Evolutionary conservation across 2,888 invertebrate genomes (phyloP).

Genomic region (Scrobipalpa atriplicella): DNA sequence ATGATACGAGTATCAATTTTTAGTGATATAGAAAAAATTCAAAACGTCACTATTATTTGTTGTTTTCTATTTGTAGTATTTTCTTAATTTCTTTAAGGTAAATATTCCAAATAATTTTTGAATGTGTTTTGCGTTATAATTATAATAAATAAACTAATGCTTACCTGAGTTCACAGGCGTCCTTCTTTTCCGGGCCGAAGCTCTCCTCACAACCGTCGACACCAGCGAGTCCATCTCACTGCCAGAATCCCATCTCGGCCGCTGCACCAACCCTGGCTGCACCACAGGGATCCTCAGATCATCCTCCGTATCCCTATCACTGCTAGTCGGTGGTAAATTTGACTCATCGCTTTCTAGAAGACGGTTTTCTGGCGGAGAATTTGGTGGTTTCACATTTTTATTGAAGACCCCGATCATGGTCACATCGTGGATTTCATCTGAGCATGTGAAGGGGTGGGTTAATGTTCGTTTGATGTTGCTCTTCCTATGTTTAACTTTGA

Average conservation of each 20-base stretch:
- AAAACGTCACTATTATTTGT: too few species aligned
- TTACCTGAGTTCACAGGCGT: constrained; percentile 76
- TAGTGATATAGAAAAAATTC: too few species aligned
- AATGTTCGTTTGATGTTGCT: constrained; percentile 77
- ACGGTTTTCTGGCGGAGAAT: neutral
- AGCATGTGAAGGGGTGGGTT: constrained; percentile 73
- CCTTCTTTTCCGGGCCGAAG: constrained; percentile 84
- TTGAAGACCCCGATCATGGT: constrained; percentile 62
- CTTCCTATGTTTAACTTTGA: constrained; percentile 76
- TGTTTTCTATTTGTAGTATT: too few species aligned
- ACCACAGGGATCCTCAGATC: constrained; percentile 63
- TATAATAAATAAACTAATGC: too few species aligned
- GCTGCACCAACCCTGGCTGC: constrained; percentile 54
- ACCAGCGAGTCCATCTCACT: constrained; percentile 84
- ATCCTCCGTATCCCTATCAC: constrained; percentile 79
- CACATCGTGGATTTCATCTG: constrained; percentile 66
- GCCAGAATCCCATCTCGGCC: constrained; percentile 76
- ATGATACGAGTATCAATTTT: too few species aligned
- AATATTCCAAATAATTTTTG: too few species aligned
- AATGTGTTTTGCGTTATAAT: too few species aligned
- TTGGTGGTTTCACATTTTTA: constrained; percentile 52
- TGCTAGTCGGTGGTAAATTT: constrained; percentile 74
- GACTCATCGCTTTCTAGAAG: constrained; percentile 74
- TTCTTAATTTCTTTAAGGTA: too few species aligned
- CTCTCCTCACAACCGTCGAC: constrained; percentile 85